Evolutionary conservation across 2,888 invertebrate genomes (phyloP).

Genomic region (Aphidoletes aphidimyza): DNA sequence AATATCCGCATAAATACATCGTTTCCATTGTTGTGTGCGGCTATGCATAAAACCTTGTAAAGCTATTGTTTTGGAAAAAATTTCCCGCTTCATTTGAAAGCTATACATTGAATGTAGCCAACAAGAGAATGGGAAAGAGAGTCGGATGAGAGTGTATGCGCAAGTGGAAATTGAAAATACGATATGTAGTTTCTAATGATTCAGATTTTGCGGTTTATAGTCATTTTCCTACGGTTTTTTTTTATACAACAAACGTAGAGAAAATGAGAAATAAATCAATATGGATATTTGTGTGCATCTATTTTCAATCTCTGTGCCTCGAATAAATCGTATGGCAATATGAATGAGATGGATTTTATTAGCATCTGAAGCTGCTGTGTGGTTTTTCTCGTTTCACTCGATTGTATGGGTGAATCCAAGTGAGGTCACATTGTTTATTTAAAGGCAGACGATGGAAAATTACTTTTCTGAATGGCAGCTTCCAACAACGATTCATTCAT

Average conservation of each 20-base stretch:
- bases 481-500: conserved; percentile 23
- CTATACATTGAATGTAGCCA: too few relatives aligned
- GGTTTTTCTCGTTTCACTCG: background rate
- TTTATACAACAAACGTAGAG: background rate
- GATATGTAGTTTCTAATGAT: conserved; percentile 39
- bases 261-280: conserved; percentile 13
- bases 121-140: background rate
- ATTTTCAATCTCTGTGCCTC: background rate
- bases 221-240: background rate
- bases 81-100: background rate
- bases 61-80: conserved; percentile 26
- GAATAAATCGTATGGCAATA: background rate
- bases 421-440: conserved; percentile 33
- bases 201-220: background rate
- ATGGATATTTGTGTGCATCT: background rate
- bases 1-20: conserved; percentile 3
- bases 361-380: background rate
- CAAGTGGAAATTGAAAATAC: conserved; percentile 8
- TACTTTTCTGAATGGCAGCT: conserved; percentile 45
- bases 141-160: background rate
- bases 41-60: background rate
- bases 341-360: conserved; percentile 18
- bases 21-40: background rate
- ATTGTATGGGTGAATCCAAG: background rate
- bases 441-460: conserved; percentile 46